Conservation (phyloP, 2,113 vertebrate genomes). For the Terrapene triunguis region DNA sequence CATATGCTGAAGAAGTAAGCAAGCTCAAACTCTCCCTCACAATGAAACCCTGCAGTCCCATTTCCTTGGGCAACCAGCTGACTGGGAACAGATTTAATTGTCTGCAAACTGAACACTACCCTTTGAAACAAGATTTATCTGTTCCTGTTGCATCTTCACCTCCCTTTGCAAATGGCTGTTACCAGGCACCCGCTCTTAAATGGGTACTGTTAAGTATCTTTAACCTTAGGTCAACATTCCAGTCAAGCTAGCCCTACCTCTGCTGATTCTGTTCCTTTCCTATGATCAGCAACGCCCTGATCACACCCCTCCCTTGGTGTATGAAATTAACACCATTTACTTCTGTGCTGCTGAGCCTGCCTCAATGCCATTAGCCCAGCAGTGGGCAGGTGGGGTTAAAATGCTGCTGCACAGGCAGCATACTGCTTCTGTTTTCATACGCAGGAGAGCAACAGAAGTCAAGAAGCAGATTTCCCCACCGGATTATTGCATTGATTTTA, state of each 20-base stretch:
- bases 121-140: background rate
- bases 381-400: background rate
- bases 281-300: background rate
- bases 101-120: background rate
- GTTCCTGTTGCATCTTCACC: background rate
- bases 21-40: background rate
- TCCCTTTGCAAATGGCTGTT: background rate
- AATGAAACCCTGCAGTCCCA: background rate
- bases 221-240: background rate
- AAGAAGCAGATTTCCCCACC: background rate
- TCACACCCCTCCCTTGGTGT: background rate
- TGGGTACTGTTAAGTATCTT: background rate
- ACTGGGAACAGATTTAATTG: background rate
- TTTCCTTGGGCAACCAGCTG: background rate
- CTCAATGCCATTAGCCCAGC: background rate
- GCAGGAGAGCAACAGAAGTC: background rate
- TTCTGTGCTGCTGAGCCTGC: background rate
- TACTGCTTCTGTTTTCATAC: background rate
- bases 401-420: background rate
- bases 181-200: background rate
- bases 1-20: background rate
- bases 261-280: background rate
- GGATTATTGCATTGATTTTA: background rate
- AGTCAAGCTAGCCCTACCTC: background rate
- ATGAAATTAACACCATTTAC: background rate